Evolutionary conservation across 2,113 vertebrate species (phyloP).

Genomic region (Xiphophorus hellerii): DNA sequence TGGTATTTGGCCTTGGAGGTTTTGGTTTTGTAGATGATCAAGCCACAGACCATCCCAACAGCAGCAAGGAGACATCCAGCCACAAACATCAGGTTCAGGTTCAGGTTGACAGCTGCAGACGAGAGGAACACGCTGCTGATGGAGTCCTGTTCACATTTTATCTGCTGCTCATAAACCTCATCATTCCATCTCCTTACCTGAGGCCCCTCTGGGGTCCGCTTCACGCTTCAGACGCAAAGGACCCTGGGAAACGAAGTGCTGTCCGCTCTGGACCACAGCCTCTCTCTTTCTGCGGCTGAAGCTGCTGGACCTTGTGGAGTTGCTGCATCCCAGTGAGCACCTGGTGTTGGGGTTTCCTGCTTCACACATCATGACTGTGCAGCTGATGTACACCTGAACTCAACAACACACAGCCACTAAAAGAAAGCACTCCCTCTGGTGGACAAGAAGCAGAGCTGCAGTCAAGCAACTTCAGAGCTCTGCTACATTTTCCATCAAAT

Average conservation of each 20-base stretch:
- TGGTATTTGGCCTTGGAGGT: conserved; percentile 21
- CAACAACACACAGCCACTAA: background rate
- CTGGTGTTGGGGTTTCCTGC: conserved; percentile 61
- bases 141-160: background rate
- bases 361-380: conserved; percentile 72
- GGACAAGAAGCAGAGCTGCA: background rate
- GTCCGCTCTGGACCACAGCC: conserved; percentile 50
- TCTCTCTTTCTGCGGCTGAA: conserved; percentile 51
- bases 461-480: background rate
- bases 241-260: conserved; percentile 79
- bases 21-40: conserved; percentile 2
- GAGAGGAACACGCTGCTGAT: background rate
- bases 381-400: conserved; percentile 69
- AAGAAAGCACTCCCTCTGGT: background rate
- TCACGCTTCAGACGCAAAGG: conserved; percentile 66
- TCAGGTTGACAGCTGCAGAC: conserved; percentile 47
- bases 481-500: background rate
- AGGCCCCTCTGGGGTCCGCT: background rate
- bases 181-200: conserved; percentile 31
- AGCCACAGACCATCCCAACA: conserved; percentile 4
- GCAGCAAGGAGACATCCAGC: conserved; percentile 62
- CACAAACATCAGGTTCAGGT: conserved; percentile 37
- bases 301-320: background rate
- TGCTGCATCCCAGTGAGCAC: conserved; percentile 68
- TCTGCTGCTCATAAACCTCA: background rate